Conservation (phyloP, 23 tunicate species). For the Botrylloides violaceus region DNA sequence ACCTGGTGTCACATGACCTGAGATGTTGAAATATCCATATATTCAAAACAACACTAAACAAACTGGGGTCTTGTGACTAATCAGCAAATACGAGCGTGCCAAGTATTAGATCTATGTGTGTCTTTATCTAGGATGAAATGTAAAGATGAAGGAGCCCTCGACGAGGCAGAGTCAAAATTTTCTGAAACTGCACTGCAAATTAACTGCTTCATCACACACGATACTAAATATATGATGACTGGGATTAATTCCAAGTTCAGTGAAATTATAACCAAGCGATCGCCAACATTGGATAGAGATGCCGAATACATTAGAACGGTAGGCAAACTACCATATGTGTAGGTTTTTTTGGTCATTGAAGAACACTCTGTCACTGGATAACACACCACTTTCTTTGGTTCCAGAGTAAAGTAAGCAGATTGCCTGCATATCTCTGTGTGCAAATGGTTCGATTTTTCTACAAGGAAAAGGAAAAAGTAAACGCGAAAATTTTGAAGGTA, state of each 20-base stretch:
- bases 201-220: constrained; percentile 88
- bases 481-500: constrained; percentile 92
- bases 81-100: no score
- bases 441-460: constrained; percentile 91
- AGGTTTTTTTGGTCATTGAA: not conserved
- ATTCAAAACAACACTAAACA: no score
- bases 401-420: constrained; percentile 65
- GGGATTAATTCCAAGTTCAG: constrained; percentile 67
- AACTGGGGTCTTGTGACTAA: no score
- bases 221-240: constrained; percentile 85
- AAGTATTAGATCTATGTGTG: no score
- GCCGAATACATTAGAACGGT: constrained; percentile 72
- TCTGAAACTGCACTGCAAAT: constrained; percentile 65
- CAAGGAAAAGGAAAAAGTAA: constrained; percentile 70
- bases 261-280: constrained; percentile 66
- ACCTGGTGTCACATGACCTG: no score
- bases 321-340: not conserved
- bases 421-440: constrained; percentile 83
- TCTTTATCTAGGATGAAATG: constrained; percentile 53
- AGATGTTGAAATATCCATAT: no score
- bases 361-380: no score
- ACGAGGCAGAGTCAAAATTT: constrained; percentile 44
- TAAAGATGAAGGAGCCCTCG: constrained; percentile 69
- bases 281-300: constrained; percentile 69
- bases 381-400: not conserved